Conservation (phyloP, 2,113 vertebrate species). For the Chunga burmeisteri region DNA sequence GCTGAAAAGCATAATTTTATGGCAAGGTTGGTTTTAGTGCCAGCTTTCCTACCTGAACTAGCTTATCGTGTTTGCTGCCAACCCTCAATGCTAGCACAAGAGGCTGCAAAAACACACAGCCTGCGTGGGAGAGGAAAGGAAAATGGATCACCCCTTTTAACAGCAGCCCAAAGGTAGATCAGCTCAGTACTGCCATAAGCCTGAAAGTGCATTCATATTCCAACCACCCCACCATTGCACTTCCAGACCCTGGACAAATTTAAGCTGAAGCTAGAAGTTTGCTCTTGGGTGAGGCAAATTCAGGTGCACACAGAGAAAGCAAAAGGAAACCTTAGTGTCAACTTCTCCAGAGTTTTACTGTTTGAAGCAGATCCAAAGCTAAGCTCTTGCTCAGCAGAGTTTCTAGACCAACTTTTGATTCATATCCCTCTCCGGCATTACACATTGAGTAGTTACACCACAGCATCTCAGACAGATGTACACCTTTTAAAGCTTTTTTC, state of each 20-base stretch:
- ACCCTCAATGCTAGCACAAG: not conserved
- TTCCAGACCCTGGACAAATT: not conserved
- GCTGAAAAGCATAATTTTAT: not conserved
- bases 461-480: not conserved
- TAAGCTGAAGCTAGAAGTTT: not conserved
- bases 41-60: not conserved
- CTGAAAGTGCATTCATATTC: accelerated
- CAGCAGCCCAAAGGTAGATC: not conserved
- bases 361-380: not conserved
- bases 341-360: not conserved
- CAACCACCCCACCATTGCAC: not conserved
- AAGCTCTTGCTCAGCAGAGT: not conserved
- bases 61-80: accelerated
- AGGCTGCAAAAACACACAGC: not conserved
- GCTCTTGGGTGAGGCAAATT: not conserved
- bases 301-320: not conserved
- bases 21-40: not conserved
- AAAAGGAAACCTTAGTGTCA: not conserved
- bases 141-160: not conserved
- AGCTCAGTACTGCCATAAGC: accelerated
- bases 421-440: not conserved
- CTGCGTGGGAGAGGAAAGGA: accelerated
- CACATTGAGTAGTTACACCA: not conserved
- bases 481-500: not conserved
- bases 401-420: not conserved